Base-by-base conservation (phyloP, 2,888 invertebrate species). In the Meiosimyza decipiens region DNA sequence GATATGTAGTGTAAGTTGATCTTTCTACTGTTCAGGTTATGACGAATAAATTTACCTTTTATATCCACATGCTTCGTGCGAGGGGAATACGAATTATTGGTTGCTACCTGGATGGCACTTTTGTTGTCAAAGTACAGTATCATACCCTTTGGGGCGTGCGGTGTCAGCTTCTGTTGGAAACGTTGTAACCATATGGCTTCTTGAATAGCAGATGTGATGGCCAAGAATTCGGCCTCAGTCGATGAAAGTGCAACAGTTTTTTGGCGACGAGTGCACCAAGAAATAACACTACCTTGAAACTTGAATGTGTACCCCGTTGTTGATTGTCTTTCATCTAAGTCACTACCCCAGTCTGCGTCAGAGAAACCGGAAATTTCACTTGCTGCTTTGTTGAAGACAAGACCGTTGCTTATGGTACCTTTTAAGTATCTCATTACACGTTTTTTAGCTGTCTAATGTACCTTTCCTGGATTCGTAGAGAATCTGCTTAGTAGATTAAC, bases 331-430 rank as follows among this genome's bases (percentile, higher is more conserved):
- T 50, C 16, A 16, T 67, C 67, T 16, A 57, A n/a, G 28, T 74
- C 68, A 52, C 63, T 33, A n/a, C 49, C 73, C 75, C 76, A 76
- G 62, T 77, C 75, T 12, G 75, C 72, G 59, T 77, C 74, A 54
- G 71, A 76, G 64, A 28, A 76, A 6, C 69, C 73, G 52, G 64
- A 6, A 1, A 73, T 62, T 13, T 62, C 12, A 13, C 28, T 59
- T 51, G n/a, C 59, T 50, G 55, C 54, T 12, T 71, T 71, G 28
- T n/a, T 22, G 22, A 22, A 22, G 22, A 22, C 22, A 22, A 22
- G 22, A 22, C 22, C 22, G 22, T 22, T 22, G 22, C 22, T 22
- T 22, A 22, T 22, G 22, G 22, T 22, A 22, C 22, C 22, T 22
- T 70, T 74, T 15, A 77, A 22, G 15, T 76, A 76, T 12, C 74